Percentiles rank a stretch among this genome's conserved stretches.
phyloP scores from a whole-genome alignment of 2,113 vertebrate species.

The Chlamydotis undulata region DNA sequence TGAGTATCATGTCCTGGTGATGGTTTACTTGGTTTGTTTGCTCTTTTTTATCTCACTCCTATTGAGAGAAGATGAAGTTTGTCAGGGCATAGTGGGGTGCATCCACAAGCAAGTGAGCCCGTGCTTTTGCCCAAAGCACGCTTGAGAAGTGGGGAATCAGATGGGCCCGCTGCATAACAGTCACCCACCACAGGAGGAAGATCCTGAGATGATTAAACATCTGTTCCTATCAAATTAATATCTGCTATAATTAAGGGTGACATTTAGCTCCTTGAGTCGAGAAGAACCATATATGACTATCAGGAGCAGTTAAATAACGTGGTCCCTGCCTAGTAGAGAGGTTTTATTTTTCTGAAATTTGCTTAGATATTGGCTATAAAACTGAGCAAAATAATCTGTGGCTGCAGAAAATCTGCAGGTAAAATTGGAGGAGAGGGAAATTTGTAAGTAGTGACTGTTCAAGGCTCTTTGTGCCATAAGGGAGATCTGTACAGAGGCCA shows the following conservation, averaged over 20 bases:
- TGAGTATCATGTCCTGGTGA: not conserved
- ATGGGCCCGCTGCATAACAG: not conserved
- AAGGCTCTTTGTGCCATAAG: fast-evolving
- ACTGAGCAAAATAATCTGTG: not conserved
- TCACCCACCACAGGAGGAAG: not conserved
- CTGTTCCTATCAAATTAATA: slow-evolving; percentile 1
- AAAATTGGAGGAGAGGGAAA: not conserved
- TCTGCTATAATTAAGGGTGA: not conserved
- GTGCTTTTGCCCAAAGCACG: not conserved
- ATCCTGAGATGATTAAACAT: not conserved
- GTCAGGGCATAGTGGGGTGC: not conserved
- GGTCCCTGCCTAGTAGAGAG: not conserved
- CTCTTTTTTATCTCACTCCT: not conserved
- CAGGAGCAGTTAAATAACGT: not conserved
- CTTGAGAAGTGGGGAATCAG: not conserved
- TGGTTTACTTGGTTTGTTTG: not conserved
- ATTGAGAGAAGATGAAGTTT: not conserved
- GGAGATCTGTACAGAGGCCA: too few relatives aligned
- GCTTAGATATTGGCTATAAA: not conserved
- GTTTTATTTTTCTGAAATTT: not conserved
- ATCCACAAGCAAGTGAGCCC: not conserved
- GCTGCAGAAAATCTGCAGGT: not conserved
- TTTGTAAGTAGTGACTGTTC: not conserved
- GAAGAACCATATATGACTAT: not conserved
- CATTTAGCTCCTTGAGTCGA: not conserved